Evolutionary conservation across 2,888 invertebrate genomes (phyloP).

Genomic region (Panopea generosa): DNA sequence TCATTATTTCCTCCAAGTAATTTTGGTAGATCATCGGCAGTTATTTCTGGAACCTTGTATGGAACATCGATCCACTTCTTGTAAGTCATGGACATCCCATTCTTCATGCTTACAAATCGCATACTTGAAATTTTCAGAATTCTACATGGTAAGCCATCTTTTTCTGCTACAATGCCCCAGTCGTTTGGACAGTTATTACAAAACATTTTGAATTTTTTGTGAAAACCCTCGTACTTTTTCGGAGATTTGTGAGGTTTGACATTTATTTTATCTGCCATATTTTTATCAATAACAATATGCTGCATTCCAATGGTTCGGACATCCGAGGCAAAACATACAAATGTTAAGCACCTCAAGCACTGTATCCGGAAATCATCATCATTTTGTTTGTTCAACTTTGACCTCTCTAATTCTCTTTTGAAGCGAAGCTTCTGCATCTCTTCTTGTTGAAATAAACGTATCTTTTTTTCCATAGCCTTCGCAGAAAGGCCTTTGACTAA

Average conservation of each 20-base stretch:
- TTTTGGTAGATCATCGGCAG: constrained; percentile 35
- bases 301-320: constrained; percentile 23
- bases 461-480: constrained; percentile 26
- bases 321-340: constrained; percentile 34
- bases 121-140: constrained; percentile 41
- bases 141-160: constrained; percentile 26
- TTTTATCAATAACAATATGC: constrained; percentile 46
- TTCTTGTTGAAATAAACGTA: constrained; percentile 26
- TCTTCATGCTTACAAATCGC: constrained; percentile 27
- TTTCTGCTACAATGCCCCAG: constrained; percentile 47
- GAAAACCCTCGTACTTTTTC: constrained; percentile 45
- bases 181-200: constrained; percentile 53
- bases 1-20: constrained; percentile 15
- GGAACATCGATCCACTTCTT: constrained; percentile 53
- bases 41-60: constrained; percentile 24
- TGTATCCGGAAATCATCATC: constrained; percentile 40
- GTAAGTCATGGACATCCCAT: neutral
- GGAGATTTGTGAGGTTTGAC: constrained; percentile 45
- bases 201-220: constrained; percentile 47
- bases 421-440: constrained; percentile 26
- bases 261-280: constrained; percentile 26
- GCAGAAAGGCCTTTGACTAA: constrained; percentile 16
- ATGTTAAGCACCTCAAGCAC: constrained; percentile 36
- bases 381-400: constrained; percentile 10
- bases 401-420: constrained; percentile 23